phyloP scores from a whole-genome alignment of 2,888 invertebrate species.

The Punctoribates punctum region DNA sequence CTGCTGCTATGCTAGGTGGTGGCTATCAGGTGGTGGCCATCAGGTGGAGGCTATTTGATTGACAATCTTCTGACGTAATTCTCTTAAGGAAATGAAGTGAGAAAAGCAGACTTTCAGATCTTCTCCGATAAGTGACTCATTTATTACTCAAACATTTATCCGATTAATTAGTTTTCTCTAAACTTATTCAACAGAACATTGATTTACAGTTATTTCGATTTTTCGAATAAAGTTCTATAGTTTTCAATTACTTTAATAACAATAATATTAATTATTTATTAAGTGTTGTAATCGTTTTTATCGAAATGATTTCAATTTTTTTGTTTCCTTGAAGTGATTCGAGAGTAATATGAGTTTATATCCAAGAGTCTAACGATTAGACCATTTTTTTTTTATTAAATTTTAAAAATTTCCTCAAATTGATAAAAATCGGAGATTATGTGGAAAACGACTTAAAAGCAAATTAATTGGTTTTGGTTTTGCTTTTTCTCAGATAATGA shows the following conservation, averaged over 20 bases:
- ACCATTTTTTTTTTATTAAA: neutral
- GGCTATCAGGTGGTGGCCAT: too few relatives aligned
- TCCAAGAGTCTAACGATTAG: slow-evolving; percentile 1
- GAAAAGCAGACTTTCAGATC: neutral
- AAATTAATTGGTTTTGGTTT: neutral
- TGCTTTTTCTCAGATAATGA: neutral
- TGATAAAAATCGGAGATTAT: neutral
- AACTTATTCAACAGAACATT: neutral
- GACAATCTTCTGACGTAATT: too few relatives aligned
- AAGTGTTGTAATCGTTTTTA: neutral
- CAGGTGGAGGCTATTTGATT: too few relatives aligned
- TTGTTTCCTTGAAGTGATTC: slow-evolving; percentile 29
- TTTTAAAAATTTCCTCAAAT: slow-evolving; percentile 16
- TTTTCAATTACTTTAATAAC: neutral
- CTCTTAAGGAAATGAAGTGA: neutral
- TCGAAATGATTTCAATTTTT: neutral
- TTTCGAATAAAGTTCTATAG: neutral
- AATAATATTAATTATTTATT: too few relatives aligned
- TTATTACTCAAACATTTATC: neutral
- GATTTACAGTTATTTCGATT: neutral
- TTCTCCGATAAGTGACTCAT: neutral
- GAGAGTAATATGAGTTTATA: neutral
- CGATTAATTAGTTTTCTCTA: neutral
- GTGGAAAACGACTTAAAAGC: neutral
- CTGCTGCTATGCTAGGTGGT: too few relatives aligned